A percentile compares a stretch with the other conserved stretches of the same genome.
Evolutionary conservation across 2,113 vertebrate genomes (phyloP).

Genomic region (Toxotes chatareus): DNA sequence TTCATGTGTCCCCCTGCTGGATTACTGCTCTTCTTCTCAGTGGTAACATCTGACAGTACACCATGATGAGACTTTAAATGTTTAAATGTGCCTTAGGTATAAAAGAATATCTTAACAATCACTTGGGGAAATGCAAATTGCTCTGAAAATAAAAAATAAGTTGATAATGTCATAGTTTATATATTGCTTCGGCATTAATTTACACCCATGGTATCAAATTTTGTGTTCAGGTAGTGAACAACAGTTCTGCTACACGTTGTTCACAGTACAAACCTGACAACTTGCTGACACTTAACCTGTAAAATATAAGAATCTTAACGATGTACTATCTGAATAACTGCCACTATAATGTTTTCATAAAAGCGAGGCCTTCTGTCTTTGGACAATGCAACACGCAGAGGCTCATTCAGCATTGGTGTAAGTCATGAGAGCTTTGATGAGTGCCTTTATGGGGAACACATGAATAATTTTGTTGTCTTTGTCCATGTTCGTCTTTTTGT

Average conservation of each 20-base stretch:
- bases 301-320: not conserved
- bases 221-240: too few species aligned
- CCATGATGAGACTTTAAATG: not conserved
- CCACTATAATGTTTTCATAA: not conserved
- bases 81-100: not conserved
- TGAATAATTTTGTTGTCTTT: constrained; percentile 1
- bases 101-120: not conserved
- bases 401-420: not conserved
- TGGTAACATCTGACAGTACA: not conserved
- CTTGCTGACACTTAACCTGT: not conserved
- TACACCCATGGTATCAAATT: too few species aligned
- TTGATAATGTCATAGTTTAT: too few species aligned
- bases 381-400: too few species aligned
- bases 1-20: constrained; percentile 16
- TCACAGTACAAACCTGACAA: too few species aligned
- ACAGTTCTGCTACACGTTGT: too few species aligned
- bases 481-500: not conserved
- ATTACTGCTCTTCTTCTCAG: not conserved
- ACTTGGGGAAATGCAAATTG: not conserved
- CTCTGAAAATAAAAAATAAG: not conserved
- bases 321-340: not conserved
- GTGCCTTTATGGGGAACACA: constrained; percentile 11
- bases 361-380: not conserved
- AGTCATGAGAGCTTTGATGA: not conserved
- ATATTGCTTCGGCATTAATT: too few species aligned